Base-by-base conservation (phyloP, 2,113 vertebrate species). In the Nothobranchius kuhntae region DNA sequence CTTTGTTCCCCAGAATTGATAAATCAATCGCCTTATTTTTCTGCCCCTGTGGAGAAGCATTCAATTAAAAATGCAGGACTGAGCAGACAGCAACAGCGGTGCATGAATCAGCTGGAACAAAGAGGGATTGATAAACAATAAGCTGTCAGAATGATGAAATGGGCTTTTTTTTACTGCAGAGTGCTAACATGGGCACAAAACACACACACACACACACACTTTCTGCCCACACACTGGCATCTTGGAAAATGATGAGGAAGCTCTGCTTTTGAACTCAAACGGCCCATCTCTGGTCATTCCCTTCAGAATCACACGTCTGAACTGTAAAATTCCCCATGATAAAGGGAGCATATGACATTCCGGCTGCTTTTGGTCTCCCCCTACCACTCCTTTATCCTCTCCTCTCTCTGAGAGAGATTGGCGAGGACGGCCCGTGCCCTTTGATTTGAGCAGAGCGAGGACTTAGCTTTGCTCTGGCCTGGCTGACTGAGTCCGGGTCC, bases 111-210 rank as follows among this genome's bases (percentile, higher is more conserved):
- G 70, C 78, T 66, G 3, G 14, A 51, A 66, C 65, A 62, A 63
- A 61, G 66, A 53, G 6, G 60, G 75, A 86, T 86, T 87, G 79
- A 85, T 85, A 85, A 87, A 89, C 86, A 89, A 85, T 85, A 84
- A 78, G 58, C 74, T 84, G 82, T 84, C 83, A 71, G 61, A 62
- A 73, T 75, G 74, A 87, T 88, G 56, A 79, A 84, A 84, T 70
- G 58, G 71, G 69, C 30, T 51, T 81, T 68, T 66, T 66, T 9
- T 50, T 13, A 7, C 47, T 72, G 62, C 68, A 65, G 65, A 77
- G 75, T 73, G 73, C 64, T 75, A 52, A 77, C 48, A 51, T 24
- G 71, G 67, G 54, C 70, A 73, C 55, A 71, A 84, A 70, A 64
- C 60, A 54, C 65, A 30, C 35, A 61, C n/a, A n/a, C 53, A 53